Evolutionary conservation across 1,140 invertebrate genomes (phyloP), one percentile per base, ranked within the genome.

Genomic region (Ceratina australensis): DNA sequence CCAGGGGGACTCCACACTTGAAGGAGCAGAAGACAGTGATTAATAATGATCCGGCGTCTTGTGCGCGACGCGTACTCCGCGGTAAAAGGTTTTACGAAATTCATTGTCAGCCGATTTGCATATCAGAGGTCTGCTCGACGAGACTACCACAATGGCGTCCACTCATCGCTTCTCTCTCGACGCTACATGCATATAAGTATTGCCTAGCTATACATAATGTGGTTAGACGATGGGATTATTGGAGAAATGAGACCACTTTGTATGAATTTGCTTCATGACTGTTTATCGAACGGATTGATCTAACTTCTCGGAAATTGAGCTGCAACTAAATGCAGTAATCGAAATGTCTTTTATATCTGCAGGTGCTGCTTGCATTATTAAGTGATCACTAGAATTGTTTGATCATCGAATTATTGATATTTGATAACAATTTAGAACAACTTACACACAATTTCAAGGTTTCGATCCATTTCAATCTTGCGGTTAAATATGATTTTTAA

Each of bases 1-100:
- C 33, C 33, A 42, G 33, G 33, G 33, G 33, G 33, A 42, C 33
- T 42, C 33, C 33, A 42, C 33, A 42, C 33, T 42, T 10, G 33
- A 10, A 42, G 33, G 33, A 42, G 33, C 33, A 42, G 33, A 42
- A 42, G 33, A 42, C 33, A 42, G 33, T 42, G 33, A 42, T 42
- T 42, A 42, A 42, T 42, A 42, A 42, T 42, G 5, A 10, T 42
- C 33, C 10, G 33, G 33, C 33, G 33, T 26, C 68, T 72, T 28
- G 49, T 18, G 54, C 69, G 65, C 76, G 68, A 57, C 86, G 83
- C 87, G 86, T 85, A 87, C 87, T 87, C 86, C 84, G 82, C 87
- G 88, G 89, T 92, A 92, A 92, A 92, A 92, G 90, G 91, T 92
- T 91, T 92, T 91, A 89, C 89, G 90, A 92, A 92, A 92, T 92